Base-by-base conservation (phyloP, 2,113 vertebrate species). In the Carassius gibelio region DNA sequence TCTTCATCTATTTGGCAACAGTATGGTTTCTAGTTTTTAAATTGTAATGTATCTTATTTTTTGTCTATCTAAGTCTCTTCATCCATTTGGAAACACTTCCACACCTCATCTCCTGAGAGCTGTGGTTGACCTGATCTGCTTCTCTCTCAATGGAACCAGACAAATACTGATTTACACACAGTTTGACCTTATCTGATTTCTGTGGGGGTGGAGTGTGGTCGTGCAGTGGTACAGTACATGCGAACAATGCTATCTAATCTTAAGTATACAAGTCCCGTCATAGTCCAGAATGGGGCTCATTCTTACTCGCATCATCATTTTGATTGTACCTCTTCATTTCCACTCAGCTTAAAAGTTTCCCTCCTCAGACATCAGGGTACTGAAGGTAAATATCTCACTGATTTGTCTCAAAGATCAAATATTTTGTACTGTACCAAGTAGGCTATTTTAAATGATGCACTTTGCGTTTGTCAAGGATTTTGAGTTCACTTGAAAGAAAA, bases 111-210 rank as follows among this genome's bases (percentile, higher is more conserved):
- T 81, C 38, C 42, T 81, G 42, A 66, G 38, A 42, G 61, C 15
- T 66, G 36, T 48, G 38, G 36, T 45, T 19, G 61, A 30, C 80
- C 64, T 52, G 8, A 50, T 55, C 19, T 72, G 30, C 45, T 72
- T 3, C 48, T 13, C 2, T 82, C 83, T 77, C 36, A 14, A 10
- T 90, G 71, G 83, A 77, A 80, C 82, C 86, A 88, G 87, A 88
- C 88, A 87, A 83, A 75, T 45, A 79, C 23, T 55, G 3, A 62
- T 75, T 87, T 15, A 61, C 57, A 85, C 55, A 88, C 62, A 85
- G 36, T 55, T 57, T 74, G 15, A 30, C 15, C 79, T 75, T 82
- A 82, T 76, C 79, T 82, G 80, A 76, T 77, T 26, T 78, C n/a
- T 42, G 0, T 38, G 71, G 34, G 36, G 62, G 30, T 48, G 57